phyloP scores from a whole-genome alignment of 2,113 vertebrate species.

The Eulemur rufifrons region DNA sequence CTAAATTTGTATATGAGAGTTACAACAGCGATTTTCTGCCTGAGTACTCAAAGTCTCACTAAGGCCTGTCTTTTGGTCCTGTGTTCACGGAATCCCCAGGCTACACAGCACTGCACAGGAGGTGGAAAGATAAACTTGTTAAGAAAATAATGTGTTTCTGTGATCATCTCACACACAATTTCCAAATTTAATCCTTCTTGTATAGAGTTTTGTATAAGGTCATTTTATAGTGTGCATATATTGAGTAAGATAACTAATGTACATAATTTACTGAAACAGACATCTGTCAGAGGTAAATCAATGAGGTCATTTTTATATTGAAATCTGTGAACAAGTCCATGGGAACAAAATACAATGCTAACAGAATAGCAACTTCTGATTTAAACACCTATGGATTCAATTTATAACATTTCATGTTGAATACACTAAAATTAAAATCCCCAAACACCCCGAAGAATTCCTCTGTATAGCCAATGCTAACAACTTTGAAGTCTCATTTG shows the following conservation, averaged over 20 bases:
- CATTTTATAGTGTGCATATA: not conserved
- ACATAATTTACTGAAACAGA: not conserved
- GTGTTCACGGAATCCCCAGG: rapidly evolving
- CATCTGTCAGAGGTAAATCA: not conserved
- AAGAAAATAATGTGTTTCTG: not conserved
- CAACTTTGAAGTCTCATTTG: not conserved
- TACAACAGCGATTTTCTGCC: constrained; percentile 16
- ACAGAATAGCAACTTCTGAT: not conserved
- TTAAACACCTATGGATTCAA: not conserved
- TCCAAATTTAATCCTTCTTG: not conserved
- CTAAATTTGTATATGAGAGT: not conserved
- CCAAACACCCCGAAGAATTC: not conserved
- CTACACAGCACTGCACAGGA: rapidly evolving
- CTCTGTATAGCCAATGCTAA: not conserved
- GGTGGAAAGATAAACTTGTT: not conserved
- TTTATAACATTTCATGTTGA: constrained; percentile 14
- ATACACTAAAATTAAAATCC: not conserved
- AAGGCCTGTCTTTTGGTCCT: not conserved
- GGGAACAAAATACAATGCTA: not conserved
- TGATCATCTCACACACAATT: not conserved
- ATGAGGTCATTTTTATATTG: not conserved
- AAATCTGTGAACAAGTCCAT: not conserved
- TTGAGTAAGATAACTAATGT: constrained; percentile 11
- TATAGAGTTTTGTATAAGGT: not conserved
- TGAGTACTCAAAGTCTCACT: not conserved